These are phyloP conservation scores for Harpagifer antarcticus DNA, from an alignment of 2,797 vertebrate genomes.

Conservation along the genomic window DNA sequence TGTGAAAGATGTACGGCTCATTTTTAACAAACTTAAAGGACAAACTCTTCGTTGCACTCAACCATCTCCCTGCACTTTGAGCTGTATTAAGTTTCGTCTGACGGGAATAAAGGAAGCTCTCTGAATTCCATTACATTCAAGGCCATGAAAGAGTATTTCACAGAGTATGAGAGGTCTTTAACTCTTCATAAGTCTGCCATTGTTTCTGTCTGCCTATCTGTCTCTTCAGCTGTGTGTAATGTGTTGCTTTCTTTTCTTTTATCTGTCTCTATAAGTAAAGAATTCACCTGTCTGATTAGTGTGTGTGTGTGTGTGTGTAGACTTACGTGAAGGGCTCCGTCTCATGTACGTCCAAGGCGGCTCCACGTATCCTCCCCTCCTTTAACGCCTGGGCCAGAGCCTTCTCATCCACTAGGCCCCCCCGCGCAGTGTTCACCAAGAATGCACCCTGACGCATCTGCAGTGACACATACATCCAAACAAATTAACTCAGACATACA, in stretches of 20 bases:
- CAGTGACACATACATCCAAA: conserved; percentile 9
- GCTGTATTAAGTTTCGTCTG: conserved; percentile 33
- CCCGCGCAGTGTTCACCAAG: conserved; percentile 95
- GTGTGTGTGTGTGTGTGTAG: not conserved
- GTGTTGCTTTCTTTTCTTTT: conserved; percentile 10
- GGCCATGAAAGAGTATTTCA: conserved; percentile 42
- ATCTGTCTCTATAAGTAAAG: conserved; percentile 1
- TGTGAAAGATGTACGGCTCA: too few relatives aligned
- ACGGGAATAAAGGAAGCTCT: conserved; percentile 23
- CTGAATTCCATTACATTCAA: conserved; percentile 37
- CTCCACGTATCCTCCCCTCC: conserved; percentile 97
- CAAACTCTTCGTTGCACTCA: not conserved
- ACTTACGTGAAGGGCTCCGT: conserved; percentile 94
- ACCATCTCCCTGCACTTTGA: conserved; percentile 23
- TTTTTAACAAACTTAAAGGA: not conserved
- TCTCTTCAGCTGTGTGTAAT: conserved; percentile 16
- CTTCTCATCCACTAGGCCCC: conserved; percentile 98
- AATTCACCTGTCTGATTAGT: not conserved
- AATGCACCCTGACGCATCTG: conserved; percentile 99
- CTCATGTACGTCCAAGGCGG: conserved; percentile 96
- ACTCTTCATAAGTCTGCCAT: conserved; percentile 31
- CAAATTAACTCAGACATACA: conserved; percentile 8
- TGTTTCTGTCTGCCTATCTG: conserved; percentile 16
- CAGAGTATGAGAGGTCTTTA: conserved; percentile 29
- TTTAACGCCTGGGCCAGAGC: conserved; percentile 97